Evolutionary conservation across 2,888 invertebrate species (phyloP), one percentile per base, ranked within the genome.

Genomic region (Ecliptopera silaceata): DNA sequence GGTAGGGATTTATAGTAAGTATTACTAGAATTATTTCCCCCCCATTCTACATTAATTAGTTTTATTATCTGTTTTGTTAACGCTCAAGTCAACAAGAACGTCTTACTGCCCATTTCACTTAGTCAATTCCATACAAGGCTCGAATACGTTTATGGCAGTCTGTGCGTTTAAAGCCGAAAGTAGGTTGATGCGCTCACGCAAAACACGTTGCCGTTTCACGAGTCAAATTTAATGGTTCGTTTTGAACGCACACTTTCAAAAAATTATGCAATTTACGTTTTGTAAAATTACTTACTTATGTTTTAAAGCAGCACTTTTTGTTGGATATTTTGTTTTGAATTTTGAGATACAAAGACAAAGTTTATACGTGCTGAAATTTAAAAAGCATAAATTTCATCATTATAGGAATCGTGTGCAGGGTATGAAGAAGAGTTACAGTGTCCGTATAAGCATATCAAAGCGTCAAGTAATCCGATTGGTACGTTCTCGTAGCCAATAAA

Each of bases 121-220:
- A 64, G 58, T 63, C 61, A 47, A 47, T 56, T 45, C 49, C 50
- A 34, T 53, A 57, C 29, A 61, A 60, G 61, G 68, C 63, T 56
- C 58, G 61, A 49, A 42, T 56, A 63, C 61, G 67, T 71, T 64
- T 71, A 73, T 68, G 70, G 69, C 65, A 53, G 65, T 69, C 64
- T 61, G 65, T 56, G 59, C 57, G 55, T 60, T 56, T 56, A 48
- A 60, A 56, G 34, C 41, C 48, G 63, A 70, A 77, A 74, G 76
- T 78, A 74, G 76, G 76, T 72, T 74, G 72, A 70, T 65, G 69
- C 65, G 68, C 60, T 47, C 68, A 65, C 66, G 69, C 68, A 66
- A 61, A 46, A 59, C 51, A 48, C 50, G 44, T 58, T 59, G 61
- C 60, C 59, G 66, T 66, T 65, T 63, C 64, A 63, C 54, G 57